phyloP scores from a whole-genome alignment of 2,888 invertebrate genomes.

The Zaprionus bogoriensis region DNA sequence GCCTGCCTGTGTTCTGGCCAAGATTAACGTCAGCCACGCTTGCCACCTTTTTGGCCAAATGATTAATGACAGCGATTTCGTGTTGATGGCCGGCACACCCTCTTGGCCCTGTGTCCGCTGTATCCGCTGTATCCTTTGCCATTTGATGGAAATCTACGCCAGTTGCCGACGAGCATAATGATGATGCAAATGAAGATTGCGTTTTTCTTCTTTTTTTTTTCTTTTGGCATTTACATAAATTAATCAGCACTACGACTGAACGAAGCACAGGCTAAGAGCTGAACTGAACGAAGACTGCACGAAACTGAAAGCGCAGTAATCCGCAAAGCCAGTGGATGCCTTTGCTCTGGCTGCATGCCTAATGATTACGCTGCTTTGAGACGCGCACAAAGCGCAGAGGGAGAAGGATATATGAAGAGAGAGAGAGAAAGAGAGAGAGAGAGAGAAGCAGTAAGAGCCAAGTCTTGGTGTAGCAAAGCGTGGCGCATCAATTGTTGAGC shows the following conservation, averaged over 20 bases:
- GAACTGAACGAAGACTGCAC: constrained; percentile 5
- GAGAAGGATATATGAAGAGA: not conserved
- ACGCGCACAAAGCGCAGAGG: not conserved
- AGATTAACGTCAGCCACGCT: constrained; percentile 57
- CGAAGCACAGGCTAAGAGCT: constrained; percentile 4
- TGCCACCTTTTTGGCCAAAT: constrained; percentile 71
- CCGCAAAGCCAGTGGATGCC: constrained; percentile 32
- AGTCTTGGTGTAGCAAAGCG: constrained; percentile 15
- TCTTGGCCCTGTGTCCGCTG: not conserved
- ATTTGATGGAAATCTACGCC: constrained; percentile 71
- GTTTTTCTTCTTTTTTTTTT: constrained; percentile 15
- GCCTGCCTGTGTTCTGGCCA: constrained; percentile 17
- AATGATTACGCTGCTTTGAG: constrained; percentile 47
- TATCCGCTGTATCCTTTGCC: constrained; percentile 43
- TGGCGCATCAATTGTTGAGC: constrained; percentile 41
- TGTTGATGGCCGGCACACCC: constrained; percentile 29
- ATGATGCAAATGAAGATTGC: constrained; percentile 52
- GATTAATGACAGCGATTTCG: constrained; percentile 76
- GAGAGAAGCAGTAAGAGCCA: constrained; percentile 5
- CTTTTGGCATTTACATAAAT: constrained; percentile 56
- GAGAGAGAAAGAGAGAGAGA: not conserved
- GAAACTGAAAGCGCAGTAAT: constrained; percentile 19
- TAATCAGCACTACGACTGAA: constrained; percentile 45
- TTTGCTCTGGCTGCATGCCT: constrained; percentile 25
- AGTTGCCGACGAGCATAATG: constrained; percentile 34